Evolutionary conservation across 2,797 vertebrate genomes (phyloP).

Genomic region (Orestias chungarensis): DNA sequence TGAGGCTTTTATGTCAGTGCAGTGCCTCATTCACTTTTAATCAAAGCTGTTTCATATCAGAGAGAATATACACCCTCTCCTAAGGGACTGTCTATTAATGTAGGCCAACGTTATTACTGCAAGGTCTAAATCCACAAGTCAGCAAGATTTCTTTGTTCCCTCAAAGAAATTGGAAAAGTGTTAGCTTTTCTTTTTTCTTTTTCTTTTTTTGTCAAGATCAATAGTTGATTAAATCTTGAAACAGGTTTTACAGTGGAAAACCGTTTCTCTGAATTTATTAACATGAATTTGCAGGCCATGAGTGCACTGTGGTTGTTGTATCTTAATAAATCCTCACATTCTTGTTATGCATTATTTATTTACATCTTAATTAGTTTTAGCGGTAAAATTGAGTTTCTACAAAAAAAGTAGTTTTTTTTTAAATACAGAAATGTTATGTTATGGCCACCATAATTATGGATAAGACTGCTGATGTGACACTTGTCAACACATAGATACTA

Average conservation of each 20-base stretch:
- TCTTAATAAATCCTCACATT: slow-evolving; percentile 32
- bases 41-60: slow-evolving; percentile 79
- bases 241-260: slow-evolving; percentile 40
- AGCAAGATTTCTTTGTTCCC: slow-evolving; percentile 45
- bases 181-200: slow-evolving; percentile 26
- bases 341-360: slow-evolving; percentile 45
- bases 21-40: slow-evolving; percentile 77
- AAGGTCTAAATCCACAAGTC: slow-evolving; percentile 58
- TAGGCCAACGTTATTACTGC: slow-evolving; percentile 60
- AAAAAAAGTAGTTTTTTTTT: not conserved
- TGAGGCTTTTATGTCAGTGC: slow-evolving; percentile 70
- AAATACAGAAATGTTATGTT: not conserved
- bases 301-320: slow-evolving; percentile 30
- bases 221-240: slow-evolving; percentile 59
- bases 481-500: not conserved
- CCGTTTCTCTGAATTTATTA: slow-evolving; percentile 53
- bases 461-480: not conserved
- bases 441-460: not conserved
- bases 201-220: slow-evolving; percentile 47
- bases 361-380: not conserved
- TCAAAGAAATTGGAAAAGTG: slow-evolving; percentile 39
- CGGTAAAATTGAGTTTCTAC: not conserved
- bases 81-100: slow-evolving; percentile 58
- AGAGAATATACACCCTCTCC: slow-evolving; percentile 57
- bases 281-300: slow-evolving; percentile 41